These are phyloP conservation scores for Mixornis gularis DNA, from an alignment of 2,113 vertebrate species.

Conservation along the genomic window DNA sequence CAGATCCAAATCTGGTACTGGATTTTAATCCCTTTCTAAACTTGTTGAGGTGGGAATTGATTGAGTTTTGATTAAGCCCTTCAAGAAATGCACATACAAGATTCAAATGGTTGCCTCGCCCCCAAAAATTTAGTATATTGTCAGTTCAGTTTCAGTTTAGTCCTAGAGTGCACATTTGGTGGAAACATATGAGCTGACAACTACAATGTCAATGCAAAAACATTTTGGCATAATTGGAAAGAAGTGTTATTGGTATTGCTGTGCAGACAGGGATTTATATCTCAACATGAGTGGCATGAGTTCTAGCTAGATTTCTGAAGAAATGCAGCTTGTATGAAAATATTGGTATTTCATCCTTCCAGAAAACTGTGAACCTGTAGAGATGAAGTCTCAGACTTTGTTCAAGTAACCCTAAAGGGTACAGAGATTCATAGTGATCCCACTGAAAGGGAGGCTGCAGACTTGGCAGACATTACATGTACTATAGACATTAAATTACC, in stretches of 20 bases:
- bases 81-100: not conserved
- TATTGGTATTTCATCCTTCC: not conserved
- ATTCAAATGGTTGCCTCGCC: not conserved
- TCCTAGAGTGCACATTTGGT: not conserved
- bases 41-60: slow-evolving; percentile 11
- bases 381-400: not conserved
- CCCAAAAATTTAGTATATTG: not conserved
- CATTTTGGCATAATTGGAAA: not conserved
- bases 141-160: not conserved
- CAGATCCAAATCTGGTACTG: slow-evolving; percentile 35
- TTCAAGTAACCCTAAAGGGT: not conserved
- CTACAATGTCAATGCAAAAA: not conserved
- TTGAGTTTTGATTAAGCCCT: slow-evolving; percentile 30
- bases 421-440: not conserved
- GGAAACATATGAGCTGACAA: not conserved
- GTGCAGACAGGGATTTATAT: not conserved
- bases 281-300: not conserved
- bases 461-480: not conserved
- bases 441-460: not conserved
- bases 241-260: not conserved
- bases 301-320: not conserved
- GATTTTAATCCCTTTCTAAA: slow-evolving; percentile 40
- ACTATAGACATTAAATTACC: not conserved
- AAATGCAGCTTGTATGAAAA: not conserved
- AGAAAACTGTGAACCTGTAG: not conserved